Conservation (phyloP, 2,113 vertebrate genomes). For the Phainopepla nitens region DNA sequence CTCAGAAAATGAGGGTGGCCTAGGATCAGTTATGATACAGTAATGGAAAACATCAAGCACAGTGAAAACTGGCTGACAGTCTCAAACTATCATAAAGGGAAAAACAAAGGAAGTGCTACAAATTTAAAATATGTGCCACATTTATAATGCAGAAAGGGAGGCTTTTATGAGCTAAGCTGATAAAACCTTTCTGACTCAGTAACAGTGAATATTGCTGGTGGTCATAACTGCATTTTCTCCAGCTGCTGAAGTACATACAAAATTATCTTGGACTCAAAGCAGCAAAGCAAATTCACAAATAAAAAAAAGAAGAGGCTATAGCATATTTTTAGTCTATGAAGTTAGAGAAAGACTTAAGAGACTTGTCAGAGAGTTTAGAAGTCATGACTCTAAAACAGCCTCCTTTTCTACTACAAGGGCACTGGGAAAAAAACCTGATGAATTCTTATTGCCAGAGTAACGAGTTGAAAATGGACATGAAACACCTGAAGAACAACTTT, state of each 20-base stretch:
- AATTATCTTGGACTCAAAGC: not conserved
- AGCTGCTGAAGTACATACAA: not conserved
- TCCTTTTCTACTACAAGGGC: not conserved
- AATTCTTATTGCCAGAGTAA: not conserved
- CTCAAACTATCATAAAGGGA: not conserved
- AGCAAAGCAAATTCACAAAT: not conserved
- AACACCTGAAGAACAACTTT: not conserved
- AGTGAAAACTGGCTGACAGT: not conserved
- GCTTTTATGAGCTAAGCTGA: constrained; percentile 17
- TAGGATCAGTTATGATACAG: not conserved
- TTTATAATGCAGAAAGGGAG: constrained; percentile 27
- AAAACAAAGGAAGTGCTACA: not conserved
- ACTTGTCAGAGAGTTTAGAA: not conserved
- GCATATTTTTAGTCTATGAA: not conserved
- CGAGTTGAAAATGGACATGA: not conserved
- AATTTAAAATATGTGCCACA: not conserved
- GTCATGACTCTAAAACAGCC: not conserved
- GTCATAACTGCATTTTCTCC: constrained; percentile 11
- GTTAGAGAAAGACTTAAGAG: not conserved
- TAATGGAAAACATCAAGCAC: not conserved
- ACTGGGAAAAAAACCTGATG: not conserved
- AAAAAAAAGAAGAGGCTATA: not conserved
- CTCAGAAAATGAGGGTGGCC: not conserved
- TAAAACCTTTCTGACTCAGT: constrained; percentile 21
- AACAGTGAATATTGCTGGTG: not conserved